Conservation (phyloP, 2,113 vertebrate species). For the Tragelaphus strepsiceros region DNA sequence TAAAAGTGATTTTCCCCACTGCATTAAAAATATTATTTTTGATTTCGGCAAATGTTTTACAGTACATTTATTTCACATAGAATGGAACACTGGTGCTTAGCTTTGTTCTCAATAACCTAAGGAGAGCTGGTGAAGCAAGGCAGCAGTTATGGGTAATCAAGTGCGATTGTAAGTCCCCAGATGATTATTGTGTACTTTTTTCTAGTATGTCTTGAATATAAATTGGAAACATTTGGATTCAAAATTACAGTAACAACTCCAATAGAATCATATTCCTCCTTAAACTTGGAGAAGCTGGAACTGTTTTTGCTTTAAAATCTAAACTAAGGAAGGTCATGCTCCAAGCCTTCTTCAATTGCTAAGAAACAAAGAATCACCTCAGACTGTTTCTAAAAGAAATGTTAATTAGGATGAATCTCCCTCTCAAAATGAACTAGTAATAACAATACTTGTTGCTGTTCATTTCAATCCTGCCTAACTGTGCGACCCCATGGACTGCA, state of each 20-base stretch:
- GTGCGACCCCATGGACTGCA: background rate
- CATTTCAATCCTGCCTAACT: background rate
- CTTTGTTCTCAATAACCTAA: background rate
- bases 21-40: slow-evolving; percentile 32
- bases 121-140: background rate
- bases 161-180: slow-evolving; percentile 2
- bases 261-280: slow-evolving; percentile 51
- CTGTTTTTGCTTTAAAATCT: slow-evolving; percentile 52
- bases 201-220: slow-evolving; percentile 37
- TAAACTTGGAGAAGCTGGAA: slow-evolving; percentile 40
- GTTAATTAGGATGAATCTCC: background rate
- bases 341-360: slow-evolving; percentile 27
- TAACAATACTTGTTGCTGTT: background rate
- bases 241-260: slow-evolving; percentile 34
- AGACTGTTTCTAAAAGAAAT: slow-evolving; percentile 41
- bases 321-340: slow-evolving; percentile 41
- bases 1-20: background rate
- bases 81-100: background rate
- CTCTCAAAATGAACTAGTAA: background rate
- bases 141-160: slow-evolving; percentile 36
- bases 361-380: slow-evolving; percentile 43
- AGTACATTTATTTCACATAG: background rate
- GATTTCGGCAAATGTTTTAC: background rate
- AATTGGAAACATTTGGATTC: slow-evolving; percentile 61
- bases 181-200: background rate